phyloP scores from a whole-genome alignment of 2,888 invertebrate genomes.

The Achlya flavicornis region DNA sequence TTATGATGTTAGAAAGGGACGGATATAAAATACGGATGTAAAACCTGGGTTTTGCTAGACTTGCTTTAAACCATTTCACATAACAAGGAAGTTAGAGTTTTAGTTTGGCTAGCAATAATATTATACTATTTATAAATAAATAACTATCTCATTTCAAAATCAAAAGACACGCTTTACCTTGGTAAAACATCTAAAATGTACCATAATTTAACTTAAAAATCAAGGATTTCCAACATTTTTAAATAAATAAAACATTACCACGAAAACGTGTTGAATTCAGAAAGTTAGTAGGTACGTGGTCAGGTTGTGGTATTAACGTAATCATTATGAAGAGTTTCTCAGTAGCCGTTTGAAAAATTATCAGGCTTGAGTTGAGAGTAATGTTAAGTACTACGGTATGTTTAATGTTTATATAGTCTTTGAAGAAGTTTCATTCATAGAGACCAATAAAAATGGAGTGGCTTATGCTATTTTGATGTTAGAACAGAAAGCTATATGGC shows the following conservation, averaged over 20 bases:
- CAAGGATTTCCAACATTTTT: constrained; percentile 8
- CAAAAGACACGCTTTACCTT: not conserved
- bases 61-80: no score
- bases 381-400: constrained; percentile 18
- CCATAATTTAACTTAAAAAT: not conserved
- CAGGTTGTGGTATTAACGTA: constrained; percentile 5
- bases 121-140: no score
- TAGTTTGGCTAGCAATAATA: no score
- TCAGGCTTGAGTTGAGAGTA: constrained; percentile 22
- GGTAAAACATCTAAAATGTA: not conserved
- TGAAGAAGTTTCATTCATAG: constrained; percentile 43
- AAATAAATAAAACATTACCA: constrained; percentile 2
- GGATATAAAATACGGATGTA: no score
- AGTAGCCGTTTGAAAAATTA: constrained; percentile 31
- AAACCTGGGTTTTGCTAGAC: no score
- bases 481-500: not conserved
- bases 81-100: no score
- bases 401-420: constrained; percentile 29
- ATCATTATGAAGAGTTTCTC: constrained; percentile 23
- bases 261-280: constrained; percentile 5
- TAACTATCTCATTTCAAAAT: no score
- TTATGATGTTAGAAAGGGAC: no score
- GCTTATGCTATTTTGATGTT: not conserved
- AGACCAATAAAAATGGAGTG: constrained; percentile 22
- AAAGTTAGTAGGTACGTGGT: constrained; percentile 12